Evolutionary conservation across 2,888 invertebrate genomes (phyloP).

Genomic region (Idaea dimidiata): DNA sequence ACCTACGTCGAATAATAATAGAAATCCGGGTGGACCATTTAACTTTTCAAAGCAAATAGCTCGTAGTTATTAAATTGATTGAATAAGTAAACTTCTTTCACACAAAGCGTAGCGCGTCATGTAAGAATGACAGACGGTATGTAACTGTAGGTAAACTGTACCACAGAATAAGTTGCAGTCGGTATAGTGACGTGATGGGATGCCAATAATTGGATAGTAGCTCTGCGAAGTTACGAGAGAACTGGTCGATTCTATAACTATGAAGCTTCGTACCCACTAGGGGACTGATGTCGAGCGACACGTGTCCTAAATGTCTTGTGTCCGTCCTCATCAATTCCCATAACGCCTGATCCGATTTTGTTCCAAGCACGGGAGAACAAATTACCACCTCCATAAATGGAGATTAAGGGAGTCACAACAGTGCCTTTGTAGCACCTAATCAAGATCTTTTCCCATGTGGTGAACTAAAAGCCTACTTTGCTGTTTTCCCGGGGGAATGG

Average conservation of each 20-base stretch:
- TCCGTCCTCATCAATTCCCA: no score
- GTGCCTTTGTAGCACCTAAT: no score
- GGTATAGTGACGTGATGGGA: not conserved
- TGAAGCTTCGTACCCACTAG: no score
- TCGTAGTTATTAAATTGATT: not conserved
- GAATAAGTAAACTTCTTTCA: not conserved
- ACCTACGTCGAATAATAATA: constrained; percentile 5
- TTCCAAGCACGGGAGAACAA: no score
- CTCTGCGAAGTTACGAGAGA: not conserved
- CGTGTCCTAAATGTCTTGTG: no score
- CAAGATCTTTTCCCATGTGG: no score
- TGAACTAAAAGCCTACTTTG: no score
- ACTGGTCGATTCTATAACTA: not conserved
- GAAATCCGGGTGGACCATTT: not conserved
- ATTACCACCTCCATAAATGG: no score
- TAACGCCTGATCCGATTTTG: no score
- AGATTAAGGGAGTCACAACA: no score
- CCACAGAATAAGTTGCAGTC: not conserved
- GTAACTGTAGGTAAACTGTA: not conserved
- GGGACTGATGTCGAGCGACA: no score
- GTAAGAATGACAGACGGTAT: not conserved
- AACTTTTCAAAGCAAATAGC: not conserved
- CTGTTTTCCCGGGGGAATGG: no score
- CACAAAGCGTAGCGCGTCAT: not conserved
- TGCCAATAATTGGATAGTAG: not conserved